Evolutionary conservation across 2,888 invertebrate genomes (phyloP).

Genomic region (Nymphalis polychloros): DNA sequence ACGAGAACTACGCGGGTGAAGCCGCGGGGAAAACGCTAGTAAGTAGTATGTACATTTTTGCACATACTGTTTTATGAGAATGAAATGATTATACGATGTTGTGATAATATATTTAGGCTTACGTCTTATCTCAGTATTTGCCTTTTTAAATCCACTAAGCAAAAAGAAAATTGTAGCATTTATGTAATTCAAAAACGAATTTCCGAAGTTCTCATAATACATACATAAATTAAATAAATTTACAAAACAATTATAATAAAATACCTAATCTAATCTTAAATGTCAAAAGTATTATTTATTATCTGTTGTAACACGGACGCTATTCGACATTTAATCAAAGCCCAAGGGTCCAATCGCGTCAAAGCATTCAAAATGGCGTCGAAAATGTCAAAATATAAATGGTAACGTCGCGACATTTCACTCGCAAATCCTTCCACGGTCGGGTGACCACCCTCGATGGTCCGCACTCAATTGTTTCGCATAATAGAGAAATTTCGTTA

Average conservation of each 20-base stretch:
- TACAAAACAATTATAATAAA: not conserved
- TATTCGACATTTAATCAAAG: constrained; percentile 10
- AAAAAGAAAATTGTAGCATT: too few species aligned
- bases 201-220: not conserved
- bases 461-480: constrained; percentile 46
- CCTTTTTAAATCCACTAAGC: too few species aligned
- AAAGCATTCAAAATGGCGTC: constrained; percentile 42
- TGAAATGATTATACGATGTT: too few species aligned
- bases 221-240: not conserved
- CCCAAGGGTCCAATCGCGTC: constrained; percentile 24
- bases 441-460: constrained; percentile 41
- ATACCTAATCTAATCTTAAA: not conserved
- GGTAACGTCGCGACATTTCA: constrained; percentile 44
- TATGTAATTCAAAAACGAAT: too few species aligned
- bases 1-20: too few species aligned
- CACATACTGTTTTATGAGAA: too few species aligned
- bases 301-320: not conserved
- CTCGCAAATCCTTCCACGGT: constrained; percentile 37
- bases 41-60: too few species aligned
- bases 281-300: not conserved
- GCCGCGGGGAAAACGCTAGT: too few species aligned
- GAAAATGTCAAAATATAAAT: constrained; percentile 50
- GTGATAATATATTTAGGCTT: too few species aligned
- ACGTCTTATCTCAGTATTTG: too few species aligned
- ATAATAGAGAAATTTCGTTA: constrained; percentile 45